Conservation (phyloP, 2,888 invertebrate species). For the Venusia cambrica region DNA sequence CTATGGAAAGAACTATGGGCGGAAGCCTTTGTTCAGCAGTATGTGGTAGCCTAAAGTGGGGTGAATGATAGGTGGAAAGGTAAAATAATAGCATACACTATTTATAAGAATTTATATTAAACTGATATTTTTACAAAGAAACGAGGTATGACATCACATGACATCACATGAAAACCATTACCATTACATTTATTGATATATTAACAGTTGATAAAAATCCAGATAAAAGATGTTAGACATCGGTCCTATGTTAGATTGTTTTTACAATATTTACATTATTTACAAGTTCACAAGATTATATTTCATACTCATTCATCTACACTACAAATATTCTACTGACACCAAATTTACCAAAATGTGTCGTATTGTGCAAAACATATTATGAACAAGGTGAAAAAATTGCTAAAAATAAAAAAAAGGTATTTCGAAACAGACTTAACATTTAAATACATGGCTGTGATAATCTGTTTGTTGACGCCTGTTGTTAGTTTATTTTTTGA, state of each 20-base stretch:
- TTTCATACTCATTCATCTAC: constrained; percentile 2
- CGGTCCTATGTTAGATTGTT: constrained; percentile 43
- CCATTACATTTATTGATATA: constrained; percentile 62
- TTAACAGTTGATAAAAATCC: constrained; percentile 68
- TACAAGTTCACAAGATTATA: constrained; percentile 34
- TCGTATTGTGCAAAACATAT: constrained; percentile 22
- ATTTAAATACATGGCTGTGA: too few species aligned
- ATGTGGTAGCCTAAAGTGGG: too few species aligned
- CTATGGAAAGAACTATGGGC: too few species aligned
- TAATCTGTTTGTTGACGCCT: too few species aligned
- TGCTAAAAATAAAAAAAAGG: constrained; percentile 31
- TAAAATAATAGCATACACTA: constrained; percentile 16
- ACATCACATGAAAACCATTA: constrained; percentile 74
- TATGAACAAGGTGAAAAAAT: constrained; percentile 58
- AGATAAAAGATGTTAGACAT: constrained; percentile 74
- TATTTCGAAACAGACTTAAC: too few species aligned
- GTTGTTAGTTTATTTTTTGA: too few species aligned
- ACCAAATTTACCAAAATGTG: constrained; percentile 27
- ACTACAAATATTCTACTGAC: constrained; percentile 42
- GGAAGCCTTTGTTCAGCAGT: too few species aligned
- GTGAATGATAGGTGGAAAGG: neutral
- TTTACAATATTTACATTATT: constrained; percentile 44
- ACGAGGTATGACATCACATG: too few species aligned
- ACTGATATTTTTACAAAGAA: constrained; percentile 71
- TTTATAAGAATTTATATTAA: constrained; percentile 59